These are phyloP conservation scores for Drosophila orosa DNA, from an alignment of 1,140 invertebrate genomes.

Conservation along the genomic window DNA sequence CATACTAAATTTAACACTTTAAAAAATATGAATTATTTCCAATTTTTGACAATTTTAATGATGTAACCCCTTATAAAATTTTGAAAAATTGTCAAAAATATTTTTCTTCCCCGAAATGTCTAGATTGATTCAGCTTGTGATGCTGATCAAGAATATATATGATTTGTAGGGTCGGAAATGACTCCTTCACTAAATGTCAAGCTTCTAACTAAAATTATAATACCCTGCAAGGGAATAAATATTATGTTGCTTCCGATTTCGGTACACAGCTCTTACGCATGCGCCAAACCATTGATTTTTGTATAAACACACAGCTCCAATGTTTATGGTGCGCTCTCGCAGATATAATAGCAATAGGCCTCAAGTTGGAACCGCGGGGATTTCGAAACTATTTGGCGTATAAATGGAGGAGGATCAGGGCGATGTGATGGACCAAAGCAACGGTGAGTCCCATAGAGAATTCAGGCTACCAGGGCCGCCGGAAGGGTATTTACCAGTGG, in stretches of 20 bases:
- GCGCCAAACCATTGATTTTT: constrained; percentile 51
- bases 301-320: constrained; percentile 31
- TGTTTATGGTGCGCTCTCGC: constrained; percentile 39
- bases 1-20: too few relatives aligned
- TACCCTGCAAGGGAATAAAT: too few relatives aligned
- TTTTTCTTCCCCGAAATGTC: too few relatives aligned
- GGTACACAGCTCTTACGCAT: constrained; percentile 10
- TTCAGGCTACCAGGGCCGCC: background rate
- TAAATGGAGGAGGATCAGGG: constrained; percentile 47
- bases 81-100: too few relatives aligned
- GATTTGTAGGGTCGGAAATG: too few relatives aligned
- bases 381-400: constrained; percentile 13
- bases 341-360: constrained; percentile 15
- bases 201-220: too few relatives aligned
- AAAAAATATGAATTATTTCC: too few relatives aligned
- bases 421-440: constrained; percentile 13
- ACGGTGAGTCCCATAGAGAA: constrained; percentile 8
- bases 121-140: too few relatives aligned
- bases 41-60: too few relatives aligned
- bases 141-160: too few relatives aligned
- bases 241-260: background rate
- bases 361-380: constrained; percentile 16
- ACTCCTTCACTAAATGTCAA: too few relatives aligned
- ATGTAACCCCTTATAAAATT: too few relatives aligned
- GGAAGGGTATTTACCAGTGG: constrained; percentile 10